These are phyloP conservation scores for Drosophila helvetica DNA, from an alignment of 2,888 invertebrate genomes.

Conservation along the genomic window DNA sequence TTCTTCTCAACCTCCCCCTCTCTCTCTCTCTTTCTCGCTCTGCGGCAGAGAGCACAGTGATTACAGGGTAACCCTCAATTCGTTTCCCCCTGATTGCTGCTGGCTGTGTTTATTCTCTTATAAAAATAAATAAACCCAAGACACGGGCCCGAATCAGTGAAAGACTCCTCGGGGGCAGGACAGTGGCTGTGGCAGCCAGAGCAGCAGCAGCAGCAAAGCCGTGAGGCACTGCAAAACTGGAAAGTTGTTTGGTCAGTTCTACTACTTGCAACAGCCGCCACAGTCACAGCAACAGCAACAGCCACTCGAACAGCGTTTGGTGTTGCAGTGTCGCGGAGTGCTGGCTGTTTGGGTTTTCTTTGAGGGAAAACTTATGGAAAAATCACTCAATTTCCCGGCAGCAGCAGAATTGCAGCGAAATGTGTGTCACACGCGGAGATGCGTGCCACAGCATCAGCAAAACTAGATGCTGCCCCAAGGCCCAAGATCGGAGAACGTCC, in stretches of 20 bases:
- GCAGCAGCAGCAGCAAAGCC: slow-evolving; percentile 1
- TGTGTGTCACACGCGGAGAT: slow-evolving; percentile 66
- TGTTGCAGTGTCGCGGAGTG: slow-evolving; percentile 15
- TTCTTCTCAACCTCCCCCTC: slow-evolving; percentile 31
- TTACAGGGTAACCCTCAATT: slow-evolving; percentile 23
- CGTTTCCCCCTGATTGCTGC: slow-evolving; percentile 37
- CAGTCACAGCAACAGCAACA: background rate
- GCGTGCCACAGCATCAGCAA: slow-evolving; percentile 46
- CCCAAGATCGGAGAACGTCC: slow-evolving; percentile 21
- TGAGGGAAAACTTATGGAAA: slow-evolving; percentile 34
- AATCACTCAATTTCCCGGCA: slow-evolving; percentile 55
- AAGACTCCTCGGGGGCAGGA: slow-evolving; percentile 19
- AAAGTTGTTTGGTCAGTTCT: slow-evolving; percentile 80
- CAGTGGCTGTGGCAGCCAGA: slow-evolving; percentile 24
- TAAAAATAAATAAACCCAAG: slow-evolving; percentile 71
- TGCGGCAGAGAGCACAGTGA: background rate
- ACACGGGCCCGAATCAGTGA: slow-evolving; percentile 58
- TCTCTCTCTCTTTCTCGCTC: slow-evolving; percentile 29
- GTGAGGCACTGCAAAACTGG: slow-evolving; percentile 65
- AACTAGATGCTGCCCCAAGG: slow-evolving; percentile 33
- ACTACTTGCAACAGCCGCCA: slow-evolving; percentile 19
- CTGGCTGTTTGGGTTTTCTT: slow-evolving; percentile 34
- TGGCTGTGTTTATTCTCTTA: slow-evolving; percentile 66
- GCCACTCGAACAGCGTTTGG: slow-evolving; percentile 30
- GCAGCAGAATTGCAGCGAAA: slow-evolving; percentile 51